phyloP scores from a whole-genome alignment of 2,797 vertebrate species.

The Coregonus sp. region DNA sequence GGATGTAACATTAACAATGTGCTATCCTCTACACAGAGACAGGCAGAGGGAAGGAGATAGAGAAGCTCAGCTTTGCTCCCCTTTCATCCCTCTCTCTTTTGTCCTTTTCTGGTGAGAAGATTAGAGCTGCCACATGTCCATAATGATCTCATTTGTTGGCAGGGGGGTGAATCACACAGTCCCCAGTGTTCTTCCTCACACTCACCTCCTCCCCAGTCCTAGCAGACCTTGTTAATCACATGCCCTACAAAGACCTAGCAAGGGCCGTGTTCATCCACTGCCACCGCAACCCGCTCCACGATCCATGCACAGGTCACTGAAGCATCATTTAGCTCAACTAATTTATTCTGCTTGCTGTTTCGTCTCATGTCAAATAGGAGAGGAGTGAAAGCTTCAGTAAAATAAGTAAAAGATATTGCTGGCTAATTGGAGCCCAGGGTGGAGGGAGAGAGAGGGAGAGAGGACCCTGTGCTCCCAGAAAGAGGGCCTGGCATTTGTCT shows the following conservation, averaged over 20 bases:
- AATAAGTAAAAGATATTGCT: slow-evolving; percentile 24
- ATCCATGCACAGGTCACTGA: not conserved
- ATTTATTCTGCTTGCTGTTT: not conserved
- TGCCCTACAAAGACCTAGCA: not conserved
- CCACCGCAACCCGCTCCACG: not conserved
- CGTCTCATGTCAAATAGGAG: slow-evolving; percentile 3
- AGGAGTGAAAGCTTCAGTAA: slow-evolving; percentile 27
- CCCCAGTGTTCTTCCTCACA: not conserved
- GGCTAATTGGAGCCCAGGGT: slow-evolving; percentile 65
- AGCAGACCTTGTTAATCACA: slow-evolving; percentile 7
- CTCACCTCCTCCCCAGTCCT: not conserved
- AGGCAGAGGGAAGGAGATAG: not conserved
- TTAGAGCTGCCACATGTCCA: slow-evolving; percentile 24
- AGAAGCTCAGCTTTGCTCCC: slow-evolving; percentile 2
- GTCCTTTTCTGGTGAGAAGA: slow-evolving; percentile 18
- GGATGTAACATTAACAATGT: not conserved
- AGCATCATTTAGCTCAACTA: not conserved
- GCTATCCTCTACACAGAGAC: not conserved
- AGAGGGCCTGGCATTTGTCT: slow-evolving; percentile 57
- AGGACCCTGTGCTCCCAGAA: slow-evolving; percentile 38
- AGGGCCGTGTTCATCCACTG: not conserved
- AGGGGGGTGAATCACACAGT: not conserved
- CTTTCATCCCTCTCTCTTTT: slow-evolving; percentile 31
- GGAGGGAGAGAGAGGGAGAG: slow-evolving; percentile 34
- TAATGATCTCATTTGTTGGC: slow-evolving; percentile 18